Conservation (phyloP, 1,140 invertebrate genomes). For the Drosophila lini region DNA sequence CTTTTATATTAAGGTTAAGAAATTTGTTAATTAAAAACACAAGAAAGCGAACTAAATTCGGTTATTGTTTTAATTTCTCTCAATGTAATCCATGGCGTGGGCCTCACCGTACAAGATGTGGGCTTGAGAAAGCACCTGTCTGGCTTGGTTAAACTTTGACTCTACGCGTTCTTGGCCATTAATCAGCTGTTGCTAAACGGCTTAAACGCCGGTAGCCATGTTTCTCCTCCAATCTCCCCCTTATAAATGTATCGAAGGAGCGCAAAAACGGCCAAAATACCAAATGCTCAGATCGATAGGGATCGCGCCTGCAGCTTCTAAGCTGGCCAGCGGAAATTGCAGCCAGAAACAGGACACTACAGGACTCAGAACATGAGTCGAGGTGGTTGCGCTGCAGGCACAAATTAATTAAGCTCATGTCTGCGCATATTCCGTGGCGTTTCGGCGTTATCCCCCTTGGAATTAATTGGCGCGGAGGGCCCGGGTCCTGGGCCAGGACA, state of each 20-base stretch:
- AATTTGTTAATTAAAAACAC: too few relatives aligned
- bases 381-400: slow-evolving; percentile 56
- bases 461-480: slow-evolving; percentile 72
- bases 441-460: slow-evolving; percentile 37
- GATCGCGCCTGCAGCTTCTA: slow-evolving; percentile 63
- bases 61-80: not conserved
- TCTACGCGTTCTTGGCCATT: slow-evolving; percentile 39
- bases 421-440: slow-evolving; percentile 61
- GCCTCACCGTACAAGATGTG: not conserved
- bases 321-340: slow-evolving; percentile 43
- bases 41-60: too few relatives aligned
- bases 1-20: not conserved
- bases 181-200: slow-evolving; percentile 69
- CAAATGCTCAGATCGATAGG: slow-evolving; percentile 56
- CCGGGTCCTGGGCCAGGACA: slow-evolving; percentile 43
- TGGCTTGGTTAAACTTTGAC: slow-evolving; percentile 16
- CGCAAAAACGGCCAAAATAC: slow-evolving; percentile 59
- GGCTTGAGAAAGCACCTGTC: slow-evolving; percentile 46
- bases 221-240: slow-evolving; percentile 8
- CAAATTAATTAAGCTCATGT: slow-evolving; percentile 79
- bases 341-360: slow-evolving; percentile 37
- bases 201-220: slow-evolving; percentile 75
- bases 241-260: slow-evolving; percentile 43
- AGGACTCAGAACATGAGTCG: slow-evolving; percentile 1
- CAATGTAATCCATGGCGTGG: slow-evolving; percentile 36